Base-by-base conservation (phyloP, 2,888 invertebrate species). In the Mythimna ferrago region DNA sequence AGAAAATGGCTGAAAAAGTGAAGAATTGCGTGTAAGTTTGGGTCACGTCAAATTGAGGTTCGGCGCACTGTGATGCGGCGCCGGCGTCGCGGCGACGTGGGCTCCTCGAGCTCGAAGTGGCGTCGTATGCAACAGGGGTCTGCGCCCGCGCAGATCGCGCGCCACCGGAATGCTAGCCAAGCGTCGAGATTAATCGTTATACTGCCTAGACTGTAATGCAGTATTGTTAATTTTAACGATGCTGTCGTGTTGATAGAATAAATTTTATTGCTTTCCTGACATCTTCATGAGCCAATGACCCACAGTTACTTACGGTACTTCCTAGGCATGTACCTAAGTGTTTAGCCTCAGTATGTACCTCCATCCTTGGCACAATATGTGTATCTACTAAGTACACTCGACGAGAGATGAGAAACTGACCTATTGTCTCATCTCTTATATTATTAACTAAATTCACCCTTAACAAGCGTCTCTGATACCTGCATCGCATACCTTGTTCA, bases 241-340 rank as follows among this genome's bases (percentile, higher is more conserved):
- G 85, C 86, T 87, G 88, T 87, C 86, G 85, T 88, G 87, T 86
- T 86, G 82, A 86, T 92, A 90, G 91, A 91, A 90, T 90, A 90
- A 85, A 89, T 92, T 92, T 93, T 93, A 93, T 92, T 91, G 89
- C 91, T 91, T 91, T 90, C 90, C 90, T 89, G 91, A 92, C 92
- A 91, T 93, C 92, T 94, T 91, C 92, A 91, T 93, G 92, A 93
- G 94, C 93, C 94, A 93, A 92, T 93, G 94, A 94, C 94, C 93
- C 89, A 91, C 89, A 90, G 91, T 88, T 87, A 89, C 91, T 93
- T 94, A 94, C 94, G 94, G 94, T 94, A 94, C 93, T 92, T 92
- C 88, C 88, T 54, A 80, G 79, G 72, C 64, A 80, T 82, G 80
- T 80, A n/a, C n/a, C n/a, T n/a, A 73, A 86, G 80, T 86, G 85